Evolutionary conservation across 53 echinoderm and acorn worm species (phyloP).

Genomic region (Arbacia lixula): DNA sequence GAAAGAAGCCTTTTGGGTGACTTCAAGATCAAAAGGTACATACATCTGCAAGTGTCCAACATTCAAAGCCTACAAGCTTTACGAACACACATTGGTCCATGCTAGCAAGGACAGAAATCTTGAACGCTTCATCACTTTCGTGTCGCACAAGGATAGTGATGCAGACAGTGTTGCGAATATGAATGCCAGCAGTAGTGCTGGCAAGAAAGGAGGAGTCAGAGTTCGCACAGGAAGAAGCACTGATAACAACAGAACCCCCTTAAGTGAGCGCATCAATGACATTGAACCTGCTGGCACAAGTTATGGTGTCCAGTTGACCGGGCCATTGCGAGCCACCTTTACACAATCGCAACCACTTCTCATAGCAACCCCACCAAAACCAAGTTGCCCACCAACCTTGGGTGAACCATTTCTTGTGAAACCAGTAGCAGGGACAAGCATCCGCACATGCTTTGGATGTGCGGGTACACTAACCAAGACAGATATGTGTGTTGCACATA

Average conservation of each 20-base stretch:
- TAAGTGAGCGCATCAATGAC: conserved; percentile 25
- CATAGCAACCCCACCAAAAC: conserved; percentile 5
- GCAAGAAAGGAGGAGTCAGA: conserved; percentile 34
- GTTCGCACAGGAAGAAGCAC: conserved; percentile 20
- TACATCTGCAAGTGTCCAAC: conserved; percentile 37
- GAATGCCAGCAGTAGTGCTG: conserved; percentile 29
- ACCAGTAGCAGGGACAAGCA: no score
- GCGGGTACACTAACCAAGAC: no score
- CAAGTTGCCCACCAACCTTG: no score
- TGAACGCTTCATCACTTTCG: not conserved
- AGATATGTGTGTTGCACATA: no score
- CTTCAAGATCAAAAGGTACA: conserved; percentile 30
- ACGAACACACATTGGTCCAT: conserved; percentile 45
- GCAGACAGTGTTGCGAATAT: conserved; percentile 28
- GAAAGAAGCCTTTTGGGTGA: not conserved
- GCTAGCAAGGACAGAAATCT: conserved; percentile 24
- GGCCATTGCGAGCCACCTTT: conserved; percentile 30
- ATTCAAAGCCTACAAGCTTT: conserved; percentile 35
- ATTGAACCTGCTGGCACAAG: conserved; percentile 15
- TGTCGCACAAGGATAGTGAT: not conserved
- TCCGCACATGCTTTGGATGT: no score
- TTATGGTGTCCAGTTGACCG: conserved; percentile 38
- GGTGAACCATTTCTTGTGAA: no score
- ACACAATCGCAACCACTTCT: conserved; percentile 16
- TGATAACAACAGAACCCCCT: conserved; percentile 28